These are phyloP conservation scores for Oryzias curvinotus DNA, from an alignment of 2,113 vertebrate genomes.

Conservation along the genomic window DNA sequence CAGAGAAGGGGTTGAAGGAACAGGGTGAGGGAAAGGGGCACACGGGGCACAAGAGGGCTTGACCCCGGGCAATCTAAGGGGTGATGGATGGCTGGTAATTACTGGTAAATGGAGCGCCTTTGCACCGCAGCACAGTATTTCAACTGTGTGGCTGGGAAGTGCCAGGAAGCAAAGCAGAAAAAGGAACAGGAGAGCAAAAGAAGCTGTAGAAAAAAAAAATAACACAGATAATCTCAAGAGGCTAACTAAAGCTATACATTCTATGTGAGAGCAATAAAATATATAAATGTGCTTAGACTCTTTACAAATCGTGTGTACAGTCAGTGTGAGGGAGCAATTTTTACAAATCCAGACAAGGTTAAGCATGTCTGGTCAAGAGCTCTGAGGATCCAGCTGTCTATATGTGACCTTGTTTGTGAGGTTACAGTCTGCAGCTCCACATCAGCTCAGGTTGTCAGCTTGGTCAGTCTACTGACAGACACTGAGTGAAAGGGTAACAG, in stretches of 20 bases:
- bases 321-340: slow-evolving; percentile 29
- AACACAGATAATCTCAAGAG: not conserved
- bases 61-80: slow-evolving; percentile 81
- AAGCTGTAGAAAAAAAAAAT: slow-evolving; percentile 12
- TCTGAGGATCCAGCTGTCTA: slow-evolving; percentile 54
- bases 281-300: slow-evolving; percentile 13
- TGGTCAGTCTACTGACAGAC: slow-evolving; percentile 68
- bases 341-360: slow-evolving; percentile 41
- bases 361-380: slow-evolving; percentile 43
- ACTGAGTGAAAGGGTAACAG: slow-evolving; percentile 72
- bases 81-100: slow-evolving; percentile 87
- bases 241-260: slow-evolving; percentile 9
- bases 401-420: slow-evolving; percentile 61
- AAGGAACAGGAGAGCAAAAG: slow-evolving; percentile 21
- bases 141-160: slow-evolving; percentile 66
- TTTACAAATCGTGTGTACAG: slow-evolving; percentile 20
- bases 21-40: slow-evolving; percentile 62
- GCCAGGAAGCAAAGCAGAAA: slow-evolving; percentile 32
- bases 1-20: slow-evolving; percentile 68
- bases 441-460: slow-evolving; percentile 67
- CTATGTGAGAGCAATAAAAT: not conserved
- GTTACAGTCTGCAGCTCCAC: slow-evolving; percentile 57
- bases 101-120: slow-evolving; percentile 80
- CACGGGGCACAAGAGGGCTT: slow-evolving; percentile 59
- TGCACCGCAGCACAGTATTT: slow-evolving; percentile 76